Conservation (phyloP, 2,113 vertebrate species). For the Panthera uncia region DNA sequence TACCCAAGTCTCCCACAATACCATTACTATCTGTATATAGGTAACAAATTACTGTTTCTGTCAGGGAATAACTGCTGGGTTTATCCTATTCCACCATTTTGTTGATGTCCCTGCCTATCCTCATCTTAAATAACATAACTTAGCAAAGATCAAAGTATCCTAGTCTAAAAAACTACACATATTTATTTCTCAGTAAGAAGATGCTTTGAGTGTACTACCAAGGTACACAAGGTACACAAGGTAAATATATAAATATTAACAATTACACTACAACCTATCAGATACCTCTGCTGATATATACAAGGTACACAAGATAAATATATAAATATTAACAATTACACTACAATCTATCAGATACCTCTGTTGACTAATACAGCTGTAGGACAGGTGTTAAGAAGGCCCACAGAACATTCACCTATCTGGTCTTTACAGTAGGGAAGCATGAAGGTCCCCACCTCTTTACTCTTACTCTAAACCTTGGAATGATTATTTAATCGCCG, state of each 20-base stretch:
- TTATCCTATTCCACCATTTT: not conserved
- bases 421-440: not conserved
- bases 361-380: not conserved
- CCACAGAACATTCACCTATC: not conserved
- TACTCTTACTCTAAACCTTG: not conserved
- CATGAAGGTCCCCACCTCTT: fast-evolving
- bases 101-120: not conserved
- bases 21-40: not conserved
- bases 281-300: not conserved
- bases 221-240: not conserved
- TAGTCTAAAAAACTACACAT: not conserved
- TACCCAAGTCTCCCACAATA: not conserved
- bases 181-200: not conserved
- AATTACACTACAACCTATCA: not conserved
- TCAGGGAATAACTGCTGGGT: not conserved
- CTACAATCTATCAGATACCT: not conserved
- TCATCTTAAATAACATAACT: not conserved
- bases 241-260: not conserved
- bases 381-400: not conserved
- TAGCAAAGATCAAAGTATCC: not conserved
- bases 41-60: not conserved
- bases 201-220: not conserved
- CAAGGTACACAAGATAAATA: not conserved
- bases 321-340: not conserved
- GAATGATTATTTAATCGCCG: not conserved